Evolutionary conservation across 1,140 invertebrate species (phyloP), one percentile per base, ranked within the genome.

Genomic region (Calephelis nemesis): DNA sequence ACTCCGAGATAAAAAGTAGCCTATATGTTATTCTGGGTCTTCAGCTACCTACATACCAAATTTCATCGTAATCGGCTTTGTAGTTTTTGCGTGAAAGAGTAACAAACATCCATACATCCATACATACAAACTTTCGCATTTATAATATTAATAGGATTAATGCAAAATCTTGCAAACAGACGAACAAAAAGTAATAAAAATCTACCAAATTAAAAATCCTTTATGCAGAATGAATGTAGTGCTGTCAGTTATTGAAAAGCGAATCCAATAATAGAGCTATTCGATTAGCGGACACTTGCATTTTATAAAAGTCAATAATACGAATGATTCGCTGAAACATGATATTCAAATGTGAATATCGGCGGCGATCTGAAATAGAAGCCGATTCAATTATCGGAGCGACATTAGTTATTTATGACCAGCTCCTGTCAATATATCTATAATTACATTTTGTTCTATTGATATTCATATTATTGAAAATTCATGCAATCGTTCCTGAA

Each of bases 241-340:
- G 19, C 19, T 30, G 12, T 58, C 30, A 4, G 19, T 30, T 30
- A 58, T 11, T 58, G 1, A 39, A 58, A 50, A 39, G 52, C 52
- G 52, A 58, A 58, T 58, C 52, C 52, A 58, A 39, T 58, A 30
- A 58, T 58, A 39, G 19, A 39, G 15, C 8, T 19, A 58, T 58
- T 58, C 15, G 15, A 58, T 30, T 58, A 19, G 52, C 19, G 52
- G 52, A 30, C 52, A 58, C 52, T 58, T 58, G 52, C 52, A 58
- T 58, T 58, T 58, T 58, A 58, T 30, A 58, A 58, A 58, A 58
- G 52, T 58, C 52, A 58, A 58, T 58, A 58, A 58, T 58, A 58
- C 52, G 19, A 30, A 58, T 58, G 52, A 58, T 58, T 58, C 52
- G 30, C 15, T 58, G 52, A 58, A 58, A 58, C 52, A 30, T 58